phyloP scores from a whole-genome alignment of 1,140 invertebrate genomes.

The Luehdorfia chinensis region DNA sequence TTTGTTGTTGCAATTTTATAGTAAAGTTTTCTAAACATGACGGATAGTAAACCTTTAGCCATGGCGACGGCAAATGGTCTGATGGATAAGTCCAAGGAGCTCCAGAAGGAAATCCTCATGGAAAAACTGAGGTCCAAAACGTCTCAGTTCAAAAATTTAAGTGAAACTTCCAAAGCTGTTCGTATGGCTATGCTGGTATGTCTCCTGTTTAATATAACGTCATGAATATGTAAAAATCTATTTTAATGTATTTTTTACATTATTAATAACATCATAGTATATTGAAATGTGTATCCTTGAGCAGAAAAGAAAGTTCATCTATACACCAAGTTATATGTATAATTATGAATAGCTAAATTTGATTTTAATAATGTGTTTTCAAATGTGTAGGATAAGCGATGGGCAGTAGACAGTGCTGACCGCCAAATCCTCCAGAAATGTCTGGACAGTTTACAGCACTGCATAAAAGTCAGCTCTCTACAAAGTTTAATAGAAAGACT shows the following conservation, averaged over 20 bases:
- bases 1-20: slow-evolving; percentile 47
- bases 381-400: slow-evolving; percentile 91
- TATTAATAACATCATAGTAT: too few relatives aligned
- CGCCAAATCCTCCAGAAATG: slow-evolving; percentile 92
- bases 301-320: too few relatives aligned
- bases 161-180: slow-evolving; percentile 90
- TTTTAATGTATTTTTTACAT: slow-evolving; percentile 1
- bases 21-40: slow-evolving; percentile 48
- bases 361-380: too few relatives aligned
- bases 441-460: slow-evolving; percentile 94
- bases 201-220: too few relatives aligned
- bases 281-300: too few relatives aligned
- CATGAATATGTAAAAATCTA: too few relatives aligned
- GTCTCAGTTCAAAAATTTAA: slow-evolving; percentile 86
- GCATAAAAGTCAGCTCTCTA: slow-evolving; percentile 94
- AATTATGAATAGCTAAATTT: too few relatives aligned
- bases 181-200: slow-evolving; percentile 89
- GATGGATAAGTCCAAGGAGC: slow-evolving; percentile 82
- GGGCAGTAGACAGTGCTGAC: slow-evolving; percentile 88
- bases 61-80: slow-evolving; percentile 55
- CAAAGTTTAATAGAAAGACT: slow-evolving; percentile 95
- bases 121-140: slow-evolving; percentile 90
- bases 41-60: slow-evolving; percentile 50
- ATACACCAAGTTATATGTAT: too few relatives aligned
- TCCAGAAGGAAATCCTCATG: slow-evolving; percentile 90